Evolutionary conservation across 2,888 invertebrate genomes (phyloP).

Genomic region (Diaphora mendica): DNA sequence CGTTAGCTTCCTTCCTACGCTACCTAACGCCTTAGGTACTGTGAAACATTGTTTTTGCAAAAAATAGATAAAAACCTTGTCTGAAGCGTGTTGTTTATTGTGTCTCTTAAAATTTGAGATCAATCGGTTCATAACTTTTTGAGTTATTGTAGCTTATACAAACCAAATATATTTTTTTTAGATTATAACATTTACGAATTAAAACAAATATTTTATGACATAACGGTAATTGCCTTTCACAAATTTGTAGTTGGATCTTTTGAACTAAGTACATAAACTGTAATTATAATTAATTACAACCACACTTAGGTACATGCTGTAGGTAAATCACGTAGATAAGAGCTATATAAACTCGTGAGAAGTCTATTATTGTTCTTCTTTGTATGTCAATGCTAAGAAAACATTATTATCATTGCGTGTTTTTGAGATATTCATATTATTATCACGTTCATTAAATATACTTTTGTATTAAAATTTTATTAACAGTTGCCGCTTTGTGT

Average conservation of each 20-base stretch:
- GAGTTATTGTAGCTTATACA: too few relatives aligned
- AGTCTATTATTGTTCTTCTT: background rate
- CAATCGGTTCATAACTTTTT: too few relatives aligned
- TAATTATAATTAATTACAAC: background rate
- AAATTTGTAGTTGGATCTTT: background rate
- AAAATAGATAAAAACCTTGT: too few relatives aligned
- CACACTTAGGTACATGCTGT: background rate
- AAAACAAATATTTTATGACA: too few relatives aligned
- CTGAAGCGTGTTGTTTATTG: too few relatives aligned
- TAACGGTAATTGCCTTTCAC: background rate
- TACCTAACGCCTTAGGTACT: too few relatives aligned
- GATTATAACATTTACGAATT: too few relatives aligned
- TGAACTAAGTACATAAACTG: too few relatives aligned
- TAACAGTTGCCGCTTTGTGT: background rate
- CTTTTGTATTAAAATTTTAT: background rate
- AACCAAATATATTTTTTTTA: too few relatives aligned
- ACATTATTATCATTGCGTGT: background rate
- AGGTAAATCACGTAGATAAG: background rate
- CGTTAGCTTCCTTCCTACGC: too few relatives aligned
- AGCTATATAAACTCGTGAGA: background rate
- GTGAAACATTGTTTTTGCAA: too few relatives aligned
- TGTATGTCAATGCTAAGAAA: slow-evolving; percentile 10
- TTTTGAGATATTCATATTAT: background rate
- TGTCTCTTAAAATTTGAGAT: too few relatives aligned
- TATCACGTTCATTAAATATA: background rate